Evolutionary conservation across 2,797 vertebrate genomes (phyloP).

Genomic region (Manis javanica): DNA sequence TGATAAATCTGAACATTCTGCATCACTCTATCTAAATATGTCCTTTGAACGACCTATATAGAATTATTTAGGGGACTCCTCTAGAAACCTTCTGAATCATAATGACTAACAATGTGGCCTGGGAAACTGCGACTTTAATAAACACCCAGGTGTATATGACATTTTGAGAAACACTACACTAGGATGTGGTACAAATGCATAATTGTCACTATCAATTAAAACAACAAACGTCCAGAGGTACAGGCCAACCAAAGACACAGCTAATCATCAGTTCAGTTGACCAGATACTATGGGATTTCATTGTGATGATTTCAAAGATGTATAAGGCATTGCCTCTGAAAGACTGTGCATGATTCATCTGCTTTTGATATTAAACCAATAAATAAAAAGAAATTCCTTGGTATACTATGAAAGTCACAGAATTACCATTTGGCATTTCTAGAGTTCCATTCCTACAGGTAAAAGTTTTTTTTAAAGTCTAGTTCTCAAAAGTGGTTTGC

Average conservation of each 20-base stretch:
- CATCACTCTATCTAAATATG: not conserved
- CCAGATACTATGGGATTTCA: not conserved
- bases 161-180: not conserved
- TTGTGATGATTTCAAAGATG: not conserved
- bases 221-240: not conserved
- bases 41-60: not conserved
- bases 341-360: not conserved
- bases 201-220: not conserved
- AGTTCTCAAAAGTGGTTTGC: conserved; percentile 69
- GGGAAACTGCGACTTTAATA: not conserved
- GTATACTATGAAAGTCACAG: conserved; percentile 1
- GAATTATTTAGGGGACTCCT: not conserved
- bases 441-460: conserved; percentile 15
- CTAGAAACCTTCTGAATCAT: not conserved
- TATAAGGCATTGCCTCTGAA: not conserved
- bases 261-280: not conserved
- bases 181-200: not conserved
- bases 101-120: not conserved
- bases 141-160: not conserved
- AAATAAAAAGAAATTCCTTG: conserved; percentile 52
- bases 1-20: not conserved
- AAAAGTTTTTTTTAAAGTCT: conserved; percentile 69
- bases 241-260: not conserved
- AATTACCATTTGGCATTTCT: conserved; percentile 55
- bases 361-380: conserved; percentile 56